Evolutionary conservation across 2,113 vertebrate species (phyloP).

Genomic region (Brachyhypopomus gauderio): DNA sequence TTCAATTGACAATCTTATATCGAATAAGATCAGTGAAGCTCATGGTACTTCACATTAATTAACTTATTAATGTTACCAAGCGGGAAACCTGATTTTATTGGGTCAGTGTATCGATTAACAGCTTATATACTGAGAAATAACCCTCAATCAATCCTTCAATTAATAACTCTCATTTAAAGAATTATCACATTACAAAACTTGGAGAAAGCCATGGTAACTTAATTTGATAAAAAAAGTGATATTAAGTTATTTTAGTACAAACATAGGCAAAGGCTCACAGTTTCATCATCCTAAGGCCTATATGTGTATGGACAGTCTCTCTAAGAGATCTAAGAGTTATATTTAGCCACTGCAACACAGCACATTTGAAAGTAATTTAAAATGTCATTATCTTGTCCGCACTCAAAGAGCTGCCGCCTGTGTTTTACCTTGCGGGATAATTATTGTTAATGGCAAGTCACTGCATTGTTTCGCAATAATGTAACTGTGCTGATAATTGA

Average conservation of each 20-base stretch:
- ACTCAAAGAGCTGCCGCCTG: slow-evolving; percentile 47
- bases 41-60: neutral
- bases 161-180: too few species aligned
- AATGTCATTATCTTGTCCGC: slow-evolving; percentile 56
- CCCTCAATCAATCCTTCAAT: too few species aligned
- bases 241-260: neutral
- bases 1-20: neutral
- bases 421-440: slow-evolving; percentile 52
- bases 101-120: too few species aligned
- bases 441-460: slow-evolving; percentile 58
- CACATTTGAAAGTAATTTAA: slow-evolving; percentile 48
- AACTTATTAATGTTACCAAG: neutral
- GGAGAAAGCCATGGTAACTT: neutral
- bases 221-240: neutral
- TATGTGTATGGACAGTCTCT: neutral
- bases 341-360: slow-evolving; percentile 39
- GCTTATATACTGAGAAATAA: too few species aligned
- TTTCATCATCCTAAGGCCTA: neutral
- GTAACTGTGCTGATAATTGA: slow-evolving; percentile 54
- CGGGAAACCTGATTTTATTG: neutral
- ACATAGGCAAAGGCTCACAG: neutral
- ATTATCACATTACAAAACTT: too few species aligned
- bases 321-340: slow-evolving; percentile 31
- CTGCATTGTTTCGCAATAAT: slow-evolving; percentile 47
- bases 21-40: neutral